phyloP scores from a whole-genome alignment of 2,888 invertebrate genomes.

The Spilosoma lubricipeda region DNA sequence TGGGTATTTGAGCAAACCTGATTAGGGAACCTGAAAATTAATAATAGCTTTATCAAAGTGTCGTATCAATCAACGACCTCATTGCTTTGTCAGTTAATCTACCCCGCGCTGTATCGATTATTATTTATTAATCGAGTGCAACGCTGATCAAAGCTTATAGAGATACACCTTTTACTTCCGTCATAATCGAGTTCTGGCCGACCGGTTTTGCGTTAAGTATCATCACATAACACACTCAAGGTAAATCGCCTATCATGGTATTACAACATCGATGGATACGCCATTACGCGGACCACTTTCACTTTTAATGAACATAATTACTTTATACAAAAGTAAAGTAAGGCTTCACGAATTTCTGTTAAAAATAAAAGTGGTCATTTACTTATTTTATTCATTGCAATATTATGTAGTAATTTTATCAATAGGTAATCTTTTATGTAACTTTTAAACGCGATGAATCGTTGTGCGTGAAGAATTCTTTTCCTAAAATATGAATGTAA shows the following conservation, averaged over 20 bases:
- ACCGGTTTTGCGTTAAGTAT: constrained; percentile 72
- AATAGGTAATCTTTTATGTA: constrained; percentile 9
- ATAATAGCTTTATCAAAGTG: background rate
- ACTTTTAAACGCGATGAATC: background rate
- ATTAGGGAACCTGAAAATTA: background rate
- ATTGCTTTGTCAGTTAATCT: background rate
- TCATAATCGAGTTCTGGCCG: constrained; percentile 31
- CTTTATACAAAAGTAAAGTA: constrained; percentile 31
- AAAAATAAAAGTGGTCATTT: constrained; percentile 20
- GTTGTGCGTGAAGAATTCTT: background rate
- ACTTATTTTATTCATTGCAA: constrained; percentile 24
- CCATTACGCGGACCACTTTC: constrained; percentile 44
- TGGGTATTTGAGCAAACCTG: background rate
- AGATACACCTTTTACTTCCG: constrained; percentile 48
- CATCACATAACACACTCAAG: constrained; percentile 70
- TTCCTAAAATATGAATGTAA: background rate
- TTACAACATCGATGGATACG: constrained; percentile 59
- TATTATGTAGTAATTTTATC: constrained; percentile 4
- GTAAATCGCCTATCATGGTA: constrained; percentile 62
- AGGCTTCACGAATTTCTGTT: constrained; percentile 30
- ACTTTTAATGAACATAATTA: constrained; percentile 44
- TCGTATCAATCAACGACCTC: background rate
- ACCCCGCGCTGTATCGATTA: background rate
- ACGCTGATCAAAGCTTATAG: constrained; percentile 3
- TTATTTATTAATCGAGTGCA: background rate